Percentiles rank a stretch among this genome's conserved stretches.
Conservation (phyloP, 2,797 vertebrate genomes). For the Rhadinocentrus ornatus region DNA sequence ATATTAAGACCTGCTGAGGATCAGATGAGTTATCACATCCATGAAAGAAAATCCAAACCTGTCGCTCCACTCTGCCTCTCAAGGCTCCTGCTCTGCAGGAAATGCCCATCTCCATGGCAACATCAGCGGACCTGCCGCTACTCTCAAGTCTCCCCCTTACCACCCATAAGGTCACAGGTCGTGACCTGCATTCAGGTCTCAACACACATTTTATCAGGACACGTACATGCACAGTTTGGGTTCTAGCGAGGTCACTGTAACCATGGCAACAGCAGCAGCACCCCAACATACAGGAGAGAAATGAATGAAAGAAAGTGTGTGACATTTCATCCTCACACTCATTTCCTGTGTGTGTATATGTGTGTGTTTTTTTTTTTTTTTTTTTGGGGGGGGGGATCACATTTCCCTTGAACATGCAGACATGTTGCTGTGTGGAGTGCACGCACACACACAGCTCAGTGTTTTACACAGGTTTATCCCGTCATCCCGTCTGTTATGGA, state of each 20-base stretch:
- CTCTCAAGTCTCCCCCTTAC: not conserved
- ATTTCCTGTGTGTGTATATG: slow-evolving; percentile 1
- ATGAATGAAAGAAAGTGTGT: not conserved
- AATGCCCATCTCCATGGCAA: not conserved
- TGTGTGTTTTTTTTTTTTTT: too few species aligned
- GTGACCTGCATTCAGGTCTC: not conserved
- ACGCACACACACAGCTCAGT: not conserved
- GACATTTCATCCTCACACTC: not conserved
- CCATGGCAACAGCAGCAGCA: slow-evolving; percentile 16
- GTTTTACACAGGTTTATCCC: not conserved
- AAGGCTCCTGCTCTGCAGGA: not conserved
- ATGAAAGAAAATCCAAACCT: too few species aligned
- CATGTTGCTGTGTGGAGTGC: not conserved
- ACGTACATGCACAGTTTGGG: not conserved
- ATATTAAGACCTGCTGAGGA: too few species aligned
- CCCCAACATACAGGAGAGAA: not conserved
- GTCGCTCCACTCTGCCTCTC: too few species aligned
- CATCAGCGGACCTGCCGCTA: not conserved
- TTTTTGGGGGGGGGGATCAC: not conserved
- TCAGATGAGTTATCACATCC: too few species aligned
- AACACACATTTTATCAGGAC: not conserved
- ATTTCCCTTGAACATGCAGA: not conserved
- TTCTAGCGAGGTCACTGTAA: not conserved
- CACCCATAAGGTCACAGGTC: slow-evolving; percentile 16
- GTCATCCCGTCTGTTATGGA: too few species aligned